Conservation (phyloP, 2,113 vertebrate genomes). For the Propithecus coquereli region DNA sequence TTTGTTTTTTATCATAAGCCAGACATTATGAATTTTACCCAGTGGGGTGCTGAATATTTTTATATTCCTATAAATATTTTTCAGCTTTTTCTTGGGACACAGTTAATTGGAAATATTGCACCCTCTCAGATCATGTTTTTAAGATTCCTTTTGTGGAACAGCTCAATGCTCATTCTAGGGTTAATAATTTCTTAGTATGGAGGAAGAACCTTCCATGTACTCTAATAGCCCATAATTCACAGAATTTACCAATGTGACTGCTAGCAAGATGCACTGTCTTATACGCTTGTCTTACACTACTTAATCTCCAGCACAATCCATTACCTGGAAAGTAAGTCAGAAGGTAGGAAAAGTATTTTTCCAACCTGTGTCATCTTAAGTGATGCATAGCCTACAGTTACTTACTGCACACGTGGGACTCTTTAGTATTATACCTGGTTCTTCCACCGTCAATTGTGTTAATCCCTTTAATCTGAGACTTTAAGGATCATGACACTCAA, state of each 20-base stretch:
- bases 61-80: neutral
- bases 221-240: neutral
- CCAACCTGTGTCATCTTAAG: neutral
- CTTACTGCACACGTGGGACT: neutral
- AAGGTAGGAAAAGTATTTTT: neutral
- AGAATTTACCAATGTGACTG: neutral
- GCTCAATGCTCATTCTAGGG: neutral
- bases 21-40: neutral
- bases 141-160: neutral
- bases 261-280: neutral
- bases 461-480: neutral
- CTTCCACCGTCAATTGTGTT: neutral
- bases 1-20: neutral
- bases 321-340: neutral
- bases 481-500: neutral
- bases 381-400: neutral
- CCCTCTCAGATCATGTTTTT: neutral
- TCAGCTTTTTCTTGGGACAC: neutral
- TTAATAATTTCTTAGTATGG: neutral
- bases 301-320: too few species aligned
- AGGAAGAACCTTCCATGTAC: neutral
- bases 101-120: neutral
- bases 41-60: neutral
- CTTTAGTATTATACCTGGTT: neutral
- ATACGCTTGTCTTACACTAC: fast-evolving